Percentiles rank a stretch among this genome's conserved stretches.
Conservation (phyloP, 1,140 invertebrate species). For the Drosophila carrolli region DNA sequence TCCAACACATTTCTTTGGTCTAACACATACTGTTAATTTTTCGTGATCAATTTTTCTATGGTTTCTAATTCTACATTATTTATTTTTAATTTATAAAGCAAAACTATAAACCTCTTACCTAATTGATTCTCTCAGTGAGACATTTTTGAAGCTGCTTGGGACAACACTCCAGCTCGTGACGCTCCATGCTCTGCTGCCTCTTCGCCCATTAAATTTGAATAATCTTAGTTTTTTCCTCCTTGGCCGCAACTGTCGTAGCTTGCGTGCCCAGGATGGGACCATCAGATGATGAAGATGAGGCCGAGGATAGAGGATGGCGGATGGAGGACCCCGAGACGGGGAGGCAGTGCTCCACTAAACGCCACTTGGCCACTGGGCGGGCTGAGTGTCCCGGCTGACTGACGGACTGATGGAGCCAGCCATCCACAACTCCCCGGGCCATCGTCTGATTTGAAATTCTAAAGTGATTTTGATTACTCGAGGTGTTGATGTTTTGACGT, state of each 20-base stretch:
- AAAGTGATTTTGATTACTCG: conserved; percentile 83
- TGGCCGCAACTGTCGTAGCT: conserved; percentile 54
- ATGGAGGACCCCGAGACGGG: conserved; percentile 1
- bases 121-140: conserved; percentile 36
- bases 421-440: conserved; percentile 51
- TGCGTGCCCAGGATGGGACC: conserved; percentile 50
- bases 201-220: conserved; percentile 80
- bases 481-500: conserved; percentile 83
- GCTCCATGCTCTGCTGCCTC: conserved; percentile 63
- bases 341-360: conserved; percentile 52
- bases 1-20: no score
- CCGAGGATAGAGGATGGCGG: conserved; percentile 14
- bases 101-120: neutral
- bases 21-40: no score
- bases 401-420: conserved; percentile 32
- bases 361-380: conserved; percentile 59
- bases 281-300: conserved; percentile 41
- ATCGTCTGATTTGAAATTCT: conserved; percentile 80
- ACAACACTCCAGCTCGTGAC: conserved; percentile 52
- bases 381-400: conserved; percentile 52
- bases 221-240: conserved; percentile 64
- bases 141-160: conserved; percentile 38
- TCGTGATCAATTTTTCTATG: no score
- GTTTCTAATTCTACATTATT: neutral
- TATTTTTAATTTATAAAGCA: neutral